These are phyloP conservation scores for Idris sp. DNA, from an alignment of 1,140 invertebrate species.

Conservation along the genomic window DNA sequence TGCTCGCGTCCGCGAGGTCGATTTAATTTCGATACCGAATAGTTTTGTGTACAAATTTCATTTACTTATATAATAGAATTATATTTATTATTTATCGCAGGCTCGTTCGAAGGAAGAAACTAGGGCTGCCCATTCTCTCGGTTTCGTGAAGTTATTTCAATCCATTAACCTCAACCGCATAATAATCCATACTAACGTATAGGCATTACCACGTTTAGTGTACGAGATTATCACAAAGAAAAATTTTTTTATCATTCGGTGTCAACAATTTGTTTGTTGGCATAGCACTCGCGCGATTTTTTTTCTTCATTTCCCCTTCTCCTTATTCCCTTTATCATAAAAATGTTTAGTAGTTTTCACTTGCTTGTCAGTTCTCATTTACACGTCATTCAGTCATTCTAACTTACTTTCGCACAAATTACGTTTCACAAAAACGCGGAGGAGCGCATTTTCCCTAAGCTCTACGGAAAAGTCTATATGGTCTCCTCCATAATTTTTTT, in stretches of 20 bases:
- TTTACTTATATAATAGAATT: no score
- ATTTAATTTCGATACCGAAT: constrained; percentile 45
- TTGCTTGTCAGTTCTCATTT: constrained; percentile 67
- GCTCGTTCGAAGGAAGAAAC: constrained; percentile 35
- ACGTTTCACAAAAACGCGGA: constrained; percentile 60
- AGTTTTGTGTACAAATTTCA: constrained; percentile 36
- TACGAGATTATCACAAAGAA: constrained; percentile 78
- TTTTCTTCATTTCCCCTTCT: constrained; percentile 58
- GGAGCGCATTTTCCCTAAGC: constrained; percentile 65
- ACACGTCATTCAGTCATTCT: constrained; percentile 52
- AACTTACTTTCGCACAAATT: constrained; percentile 41
- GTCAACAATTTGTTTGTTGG: constrained; percentile 74
- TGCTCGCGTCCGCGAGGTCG: constrained; percentile 31
- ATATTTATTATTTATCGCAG: constrained; percentile 27
- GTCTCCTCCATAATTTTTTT: constrained; percentile 61
- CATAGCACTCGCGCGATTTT: constrained; percentile 66
- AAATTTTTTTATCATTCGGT: constrained; percentile 73
- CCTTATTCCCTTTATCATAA: constrained; percentile 63
- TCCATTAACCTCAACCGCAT: constrained; percentile 67
- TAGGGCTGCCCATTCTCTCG: constrained; percentile 64
- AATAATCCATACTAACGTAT: constrained; percentile 69
- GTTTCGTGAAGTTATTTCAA: constrained; percentile 64
- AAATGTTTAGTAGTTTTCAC: constrained; percentile 71
- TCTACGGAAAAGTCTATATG: constrained; percentile 68
- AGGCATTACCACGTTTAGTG: constrained; percentile 69